These are phyloP conservation scores for Prionchulus punctatus DNA, from an alignment of 2,888 invertebrate genomes.

Conservation along the genomic window DNA sequence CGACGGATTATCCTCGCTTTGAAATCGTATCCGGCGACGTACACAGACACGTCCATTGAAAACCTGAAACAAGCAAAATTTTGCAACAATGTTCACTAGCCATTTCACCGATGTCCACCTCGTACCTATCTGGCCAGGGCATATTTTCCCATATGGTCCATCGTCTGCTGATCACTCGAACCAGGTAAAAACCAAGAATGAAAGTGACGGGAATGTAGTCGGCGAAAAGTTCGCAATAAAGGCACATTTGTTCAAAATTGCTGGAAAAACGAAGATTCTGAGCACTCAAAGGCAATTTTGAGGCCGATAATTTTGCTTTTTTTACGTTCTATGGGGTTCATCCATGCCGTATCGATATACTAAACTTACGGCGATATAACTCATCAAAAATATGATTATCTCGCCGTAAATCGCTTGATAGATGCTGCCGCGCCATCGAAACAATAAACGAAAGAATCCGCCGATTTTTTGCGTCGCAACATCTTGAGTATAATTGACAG, in stretches of 20 bases:
- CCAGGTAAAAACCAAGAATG: constrained; percentile 2
- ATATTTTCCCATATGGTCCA: constrained; percentile 5
- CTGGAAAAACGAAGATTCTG: no score
- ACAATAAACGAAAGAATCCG: constrained; percentile 1
- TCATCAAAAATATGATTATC: neutral
- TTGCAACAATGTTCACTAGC: neutral
- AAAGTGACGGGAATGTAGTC: constrained; percentile 3
- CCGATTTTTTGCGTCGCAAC: neutral
- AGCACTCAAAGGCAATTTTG: no score
- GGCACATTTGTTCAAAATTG: neutral
- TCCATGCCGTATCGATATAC: neutral
- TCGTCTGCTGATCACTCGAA: neutral
- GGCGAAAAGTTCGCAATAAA: neutral
- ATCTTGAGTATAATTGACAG: neutral
- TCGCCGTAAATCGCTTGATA: neutral
- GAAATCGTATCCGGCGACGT: neutral
- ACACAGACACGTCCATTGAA: neutral
- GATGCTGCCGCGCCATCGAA: constrained; percentile 4
- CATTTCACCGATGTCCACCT: no score
- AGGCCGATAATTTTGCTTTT: no score
- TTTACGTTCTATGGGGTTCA: neutral
- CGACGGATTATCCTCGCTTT: neutral
- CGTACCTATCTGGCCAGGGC: constrained; percentile 1
- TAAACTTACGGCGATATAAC: neutral
- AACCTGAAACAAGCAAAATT: neutral